phyloP scores from a whole-genome alignment of 2,888 invertebrate species.

The Penaeus monodon region DNA sequence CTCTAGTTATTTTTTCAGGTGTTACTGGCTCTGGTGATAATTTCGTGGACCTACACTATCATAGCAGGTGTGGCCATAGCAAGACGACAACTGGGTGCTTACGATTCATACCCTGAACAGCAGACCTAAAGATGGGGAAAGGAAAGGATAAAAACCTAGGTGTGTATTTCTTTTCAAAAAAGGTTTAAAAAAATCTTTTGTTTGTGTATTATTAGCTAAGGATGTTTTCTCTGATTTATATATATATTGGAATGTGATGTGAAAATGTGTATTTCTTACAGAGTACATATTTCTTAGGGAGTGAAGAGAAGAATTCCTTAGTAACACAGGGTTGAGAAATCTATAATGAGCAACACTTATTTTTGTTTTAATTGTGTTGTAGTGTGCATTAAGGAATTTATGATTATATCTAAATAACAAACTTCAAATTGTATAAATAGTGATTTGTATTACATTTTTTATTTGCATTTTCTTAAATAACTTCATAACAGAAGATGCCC shows the following conservation, averaged over 20 bases:
- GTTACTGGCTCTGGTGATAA: constrained; percentile 32
- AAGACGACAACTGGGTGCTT: constrained; percentile 15
- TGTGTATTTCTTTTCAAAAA: constrained; percentile 5
- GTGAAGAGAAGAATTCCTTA: no score
- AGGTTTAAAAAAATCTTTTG: background rate
- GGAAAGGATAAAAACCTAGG: constrained; percentile 61
- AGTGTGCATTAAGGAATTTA: no score
- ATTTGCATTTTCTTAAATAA: no score
- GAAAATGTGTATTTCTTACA: no score
- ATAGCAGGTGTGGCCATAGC: constrained; percentile 46
- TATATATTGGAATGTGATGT: background rate
- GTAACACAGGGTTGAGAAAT: no score
- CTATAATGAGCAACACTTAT: no score
- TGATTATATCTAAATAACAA: no score
- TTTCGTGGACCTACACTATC: constrained; percentile 50
- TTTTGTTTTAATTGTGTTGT: no score
- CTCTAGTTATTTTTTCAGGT: constrained; percentile 27
- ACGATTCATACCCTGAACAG: background rate
- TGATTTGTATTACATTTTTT: no score
- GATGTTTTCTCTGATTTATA: background rate
- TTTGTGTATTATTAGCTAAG: background rate
- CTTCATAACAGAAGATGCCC: no score
- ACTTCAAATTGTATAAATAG: no score
- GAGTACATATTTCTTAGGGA: no score
- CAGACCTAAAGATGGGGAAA: constrained; percentile 50